These are phyloP conservation scores for Baccha elongata DNA, from an alignment of 2,888 invertebrate genomes.

Conservation along the genomic window DNA sequence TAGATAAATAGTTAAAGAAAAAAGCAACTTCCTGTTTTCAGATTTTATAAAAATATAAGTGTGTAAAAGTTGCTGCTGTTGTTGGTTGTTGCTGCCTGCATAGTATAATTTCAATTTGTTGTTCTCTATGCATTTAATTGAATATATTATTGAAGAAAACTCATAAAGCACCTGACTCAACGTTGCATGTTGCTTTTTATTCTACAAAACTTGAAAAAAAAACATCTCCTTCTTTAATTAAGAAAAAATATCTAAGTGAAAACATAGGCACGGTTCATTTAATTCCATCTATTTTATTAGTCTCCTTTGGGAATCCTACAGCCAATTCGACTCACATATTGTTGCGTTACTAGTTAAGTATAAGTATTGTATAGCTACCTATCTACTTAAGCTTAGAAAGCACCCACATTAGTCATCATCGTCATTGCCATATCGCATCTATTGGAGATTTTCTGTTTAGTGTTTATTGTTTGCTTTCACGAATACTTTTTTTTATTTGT, in stretches of 20 bases:
- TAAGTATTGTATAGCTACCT: background rate
- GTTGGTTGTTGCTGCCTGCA: conserved; percentile 25
- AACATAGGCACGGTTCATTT: background rate
- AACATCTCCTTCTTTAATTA: no score
- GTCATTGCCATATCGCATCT: conserved; percentile 2
- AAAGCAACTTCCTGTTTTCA: conserved; percentile 64
- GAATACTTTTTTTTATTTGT: background rate
- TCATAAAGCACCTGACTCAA: conserved; percentile 46
- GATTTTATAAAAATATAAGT: conserved; percentile 27
- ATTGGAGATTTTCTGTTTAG: conserved; percentile 32
- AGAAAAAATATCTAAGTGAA: no score
- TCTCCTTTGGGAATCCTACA: background rate
- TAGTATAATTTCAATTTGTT: conserved; percentile 19
- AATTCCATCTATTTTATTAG: conserved; percentile 1
- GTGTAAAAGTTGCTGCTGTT: conserved; percentile 16
- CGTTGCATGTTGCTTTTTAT: conserved; percentile 55
- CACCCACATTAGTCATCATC: conserved; percentile 48
- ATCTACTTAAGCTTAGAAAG: conserved; percentile 31
- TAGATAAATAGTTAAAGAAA: conserved; percentile 24
- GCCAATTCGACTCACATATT: background rate
- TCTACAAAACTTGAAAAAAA: no score
- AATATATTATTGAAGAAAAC: conserved; percentile 13
- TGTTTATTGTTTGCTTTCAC: conserved; percentile 57
- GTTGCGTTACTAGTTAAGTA: conserved; percentile 5
- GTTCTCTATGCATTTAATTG: conserved; percentile 25